Conservation (phyloP, 2,888 invertebrate genomes). For the Zaprionus lineosus region DNA sequence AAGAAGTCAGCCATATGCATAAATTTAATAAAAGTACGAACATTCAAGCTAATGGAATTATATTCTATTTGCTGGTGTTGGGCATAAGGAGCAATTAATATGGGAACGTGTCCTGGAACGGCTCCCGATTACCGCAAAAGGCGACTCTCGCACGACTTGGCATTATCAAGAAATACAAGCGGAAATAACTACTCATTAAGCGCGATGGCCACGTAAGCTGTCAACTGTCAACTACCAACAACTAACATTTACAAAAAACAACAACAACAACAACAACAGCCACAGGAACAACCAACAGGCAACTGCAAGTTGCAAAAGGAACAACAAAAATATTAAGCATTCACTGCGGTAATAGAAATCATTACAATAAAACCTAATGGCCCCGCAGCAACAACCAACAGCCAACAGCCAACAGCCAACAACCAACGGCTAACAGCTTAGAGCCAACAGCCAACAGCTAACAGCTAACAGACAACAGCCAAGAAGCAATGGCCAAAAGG, state of each 20-base stretch:
- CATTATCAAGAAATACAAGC: slow-evolving; percentile 73
- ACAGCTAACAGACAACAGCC: slow-evolving; percentile 36
- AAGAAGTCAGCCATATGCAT: slow-evolving; percentile 40
- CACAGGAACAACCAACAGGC: slow-evolving; percentile 20
- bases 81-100: slow-evolving; percentile 62
- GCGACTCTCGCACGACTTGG: slow-evolving; percentile 58
- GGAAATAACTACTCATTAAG: slow-evolving; percentile 76
- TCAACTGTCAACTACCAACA: slow-evolving; percentile 41
- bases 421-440: slow-evolving; percentile 6
- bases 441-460: slow-evolving; percentile 30
- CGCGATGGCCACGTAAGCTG: slow-evolving; percentile 71
- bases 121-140: slow-evolving; percentile 54
- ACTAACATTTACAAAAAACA: slow-evolving; percentile 42
- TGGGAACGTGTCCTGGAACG: slow-evolving; percentile 54
- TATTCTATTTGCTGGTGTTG: slow-evolving; percentile 25
- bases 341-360: slow-evolving; percentile 73
- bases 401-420: slow-evolving; percentile 30
- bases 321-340: slow-evolving; percentile 21
- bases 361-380: slow-evolving; percentile 76
- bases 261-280: slow-evolving; percentile 18
- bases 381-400: slow-evolving; percentile 64
- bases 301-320: too few relatives aligned
- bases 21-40: slow-evolving; percentile 63
- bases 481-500: slow-evolving; percentile 44
- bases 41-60: slow-evolving; percentile 61